phyloP scores from a whole-genome alignment of 2,888 invertebrate species.

The Amphipoea oculea region DNA sequence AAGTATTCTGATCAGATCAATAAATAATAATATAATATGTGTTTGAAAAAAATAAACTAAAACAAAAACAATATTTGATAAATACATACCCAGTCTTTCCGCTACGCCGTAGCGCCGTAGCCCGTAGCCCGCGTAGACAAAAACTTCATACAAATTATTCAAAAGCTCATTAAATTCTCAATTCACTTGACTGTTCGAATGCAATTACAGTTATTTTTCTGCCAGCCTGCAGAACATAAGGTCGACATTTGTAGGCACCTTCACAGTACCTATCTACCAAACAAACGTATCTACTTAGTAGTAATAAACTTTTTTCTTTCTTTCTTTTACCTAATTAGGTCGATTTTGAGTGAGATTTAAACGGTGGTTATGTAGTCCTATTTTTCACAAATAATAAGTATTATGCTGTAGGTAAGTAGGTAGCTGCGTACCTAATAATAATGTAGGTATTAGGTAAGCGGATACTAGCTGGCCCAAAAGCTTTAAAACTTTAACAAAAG shows the following conservation, averaged over 20 bases:
- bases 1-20: not conserved
- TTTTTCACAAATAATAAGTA: not conserved
- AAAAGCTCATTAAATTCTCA: not conserved
- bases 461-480: not conserved
- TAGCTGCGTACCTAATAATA: not conserved
- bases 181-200: not conserved
- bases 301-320: no score
- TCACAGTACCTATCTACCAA: not conserved
- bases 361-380: not conserved
- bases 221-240: no score
- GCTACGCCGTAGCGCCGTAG: conserved; percentile 31
- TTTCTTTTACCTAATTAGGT: not conserved
- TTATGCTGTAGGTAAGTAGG: not conserved
- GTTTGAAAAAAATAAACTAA: not conserved
- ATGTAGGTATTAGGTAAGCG: not conserved
- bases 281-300: no score
- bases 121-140: conserved; percentile 14
- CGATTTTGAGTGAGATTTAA: not conserved
- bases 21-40: not conserved
- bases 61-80: not conserved
- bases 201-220: not conserved
- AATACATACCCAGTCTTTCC: not conserved
- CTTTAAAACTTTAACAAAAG: conserved; percentile 1
- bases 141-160: not conserved
- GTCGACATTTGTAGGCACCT: not conserved